Evolutionary conservation across 1,140 invertebrate genomes (phyloP).

Genomic region (Sinonovacula constricta): DNA sequence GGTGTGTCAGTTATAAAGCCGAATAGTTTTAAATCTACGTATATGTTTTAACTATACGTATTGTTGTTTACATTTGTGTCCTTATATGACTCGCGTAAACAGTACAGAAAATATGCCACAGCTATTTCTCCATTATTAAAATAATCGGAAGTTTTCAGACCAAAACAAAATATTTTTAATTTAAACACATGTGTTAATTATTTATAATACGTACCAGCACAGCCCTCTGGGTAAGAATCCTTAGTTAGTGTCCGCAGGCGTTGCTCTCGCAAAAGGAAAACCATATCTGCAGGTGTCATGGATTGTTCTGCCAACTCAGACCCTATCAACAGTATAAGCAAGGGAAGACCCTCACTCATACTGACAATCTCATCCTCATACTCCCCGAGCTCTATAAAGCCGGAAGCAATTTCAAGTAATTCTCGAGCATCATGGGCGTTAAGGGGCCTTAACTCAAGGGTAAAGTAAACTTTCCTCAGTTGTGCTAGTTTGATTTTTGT

Average conservation of each 20-base stretch:
- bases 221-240: constrained; percentile 26
- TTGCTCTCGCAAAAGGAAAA: not conserved
- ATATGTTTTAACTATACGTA: too few species aligned
- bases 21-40: too few species aligned
- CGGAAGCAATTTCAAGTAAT: not conserved
- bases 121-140: too few species aligned
- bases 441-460: not conserved
- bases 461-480: not conserved
- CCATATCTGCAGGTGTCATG: constrained; percentile 19
- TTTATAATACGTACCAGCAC: too few species aligned
- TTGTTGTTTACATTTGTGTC: too few species aligned
- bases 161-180: too few species aligned
- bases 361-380: constrained; percentile 8
- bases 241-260: constrained; percentile 7
- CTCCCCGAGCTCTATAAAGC: not conserved
- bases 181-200: too few species aligned
- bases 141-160: too few species aligned
- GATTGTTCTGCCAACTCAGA: constrained; percentile 15
- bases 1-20: too few species aligned
- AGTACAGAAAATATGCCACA: too few species aligned
- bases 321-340: constrained; percentile 1
- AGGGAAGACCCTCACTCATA: constrained; percentile 4
- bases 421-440: not conserved
- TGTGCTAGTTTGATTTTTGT: not conserved
- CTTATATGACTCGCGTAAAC: too few species aligned